phyloP scores from a whole-genome alignment of 2,888 invertebrate genomes.

The Nephrotoma flavescens region DNA sequence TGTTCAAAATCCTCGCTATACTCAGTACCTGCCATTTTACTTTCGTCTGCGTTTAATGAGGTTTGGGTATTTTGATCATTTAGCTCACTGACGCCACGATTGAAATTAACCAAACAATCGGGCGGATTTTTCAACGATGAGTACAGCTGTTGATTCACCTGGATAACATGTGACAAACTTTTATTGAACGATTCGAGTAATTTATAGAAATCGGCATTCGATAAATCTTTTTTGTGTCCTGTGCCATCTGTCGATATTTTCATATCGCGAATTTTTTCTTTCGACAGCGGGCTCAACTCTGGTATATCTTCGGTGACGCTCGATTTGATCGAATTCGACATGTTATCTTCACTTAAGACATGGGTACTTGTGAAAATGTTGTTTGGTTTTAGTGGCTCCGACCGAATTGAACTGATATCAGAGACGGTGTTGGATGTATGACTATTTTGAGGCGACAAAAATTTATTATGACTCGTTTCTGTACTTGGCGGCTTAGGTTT shows the following conservation, averaged over 20 bases:
- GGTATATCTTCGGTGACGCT: not conserved
- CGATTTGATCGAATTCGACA: not conserved
- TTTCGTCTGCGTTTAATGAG: not conserved
- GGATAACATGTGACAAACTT: slow-evolving; percentile 22
- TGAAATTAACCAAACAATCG: not conserved
- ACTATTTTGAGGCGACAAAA: slow-evolving; percentile 18
- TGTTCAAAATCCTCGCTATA: slow-evolving; percentile 7
- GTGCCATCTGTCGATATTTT: not conserved
- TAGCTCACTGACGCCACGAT: not conserved
- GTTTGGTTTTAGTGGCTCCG: slow-evolving; percentile 8
- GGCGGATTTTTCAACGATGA: slow-evolving; percentile 6
- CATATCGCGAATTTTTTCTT: not conserved
- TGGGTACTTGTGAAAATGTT: not conserved
- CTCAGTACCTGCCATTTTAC: not conserved
- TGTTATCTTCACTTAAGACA: not conserved
- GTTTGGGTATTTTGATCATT: not conserved
- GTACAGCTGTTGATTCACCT: slow-evolving; percentile 23
- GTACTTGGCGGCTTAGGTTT: slow-evolving; percentile 8
- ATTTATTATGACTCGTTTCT: slow-evolving; percentile 19
- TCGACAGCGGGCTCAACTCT: not conserved
- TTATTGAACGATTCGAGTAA: slow-evolving; percentile 23
- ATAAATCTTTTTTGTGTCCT: not conserved
- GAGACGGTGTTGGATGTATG: slow-evolving; percentile 18
- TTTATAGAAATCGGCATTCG: slow-evolving; percentile 15
- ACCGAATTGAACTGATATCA: slow-evolving; percentile 17